Evolutionary conservation across 2,113 vertebrate genomes (phyloP).

Genomic region (Jacana jacana): DNA sequence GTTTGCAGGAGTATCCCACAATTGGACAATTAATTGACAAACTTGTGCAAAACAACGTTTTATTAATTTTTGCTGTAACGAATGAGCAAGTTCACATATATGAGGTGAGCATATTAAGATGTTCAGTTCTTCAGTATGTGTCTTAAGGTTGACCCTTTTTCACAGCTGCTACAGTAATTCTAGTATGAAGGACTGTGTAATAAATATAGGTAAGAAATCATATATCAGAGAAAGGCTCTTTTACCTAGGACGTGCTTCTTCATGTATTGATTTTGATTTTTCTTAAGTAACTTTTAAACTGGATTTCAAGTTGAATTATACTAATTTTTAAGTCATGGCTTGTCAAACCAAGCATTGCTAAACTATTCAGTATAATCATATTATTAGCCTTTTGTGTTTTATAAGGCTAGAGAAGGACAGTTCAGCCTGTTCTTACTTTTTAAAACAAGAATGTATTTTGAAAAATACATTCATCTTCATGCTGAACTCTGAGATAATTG

Average conservation of each 20-base stretch:
- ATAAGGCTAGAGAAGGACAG: not conserved
- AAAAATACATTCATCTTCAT: not conserved
- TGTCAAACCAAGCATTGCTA: not conserved
- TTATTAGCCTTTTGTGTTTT: not conserved
- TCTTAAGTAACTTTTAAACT: not conserved
- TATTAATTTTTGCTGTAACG: slow-evolving; percentile 96
- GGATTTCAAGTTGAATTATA: slow-evolving; percentile 32
- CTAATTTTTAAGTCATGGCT: not conserved
- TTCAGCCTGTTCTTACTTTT: not conserved
- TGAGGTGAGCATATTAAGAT: slow-evolving; percentile 78
- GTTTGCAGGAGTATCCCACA: slow-evolving; percentile 91
- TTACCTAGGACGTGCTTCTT: not conserved
- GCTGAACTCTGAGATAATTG: not conserved
- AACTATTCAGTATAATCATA: not conserved
- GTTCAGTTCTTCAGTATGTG: not conserved
- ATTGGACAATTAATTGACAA: slow-evolving; percentile 96
- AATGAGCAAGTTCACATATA: slow-evolving; percentile 83
- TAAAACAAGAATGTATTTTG: not conserved
- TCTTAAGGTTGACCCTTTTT: not conserved
- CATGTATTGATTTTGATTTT: not conserved
- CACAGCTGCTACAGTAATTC: not conserved
- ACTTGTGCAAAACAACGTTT: slow-evolving; percentile 92
- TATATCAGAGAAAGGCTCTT: not conserved
- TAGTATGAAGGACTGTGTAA: not conserved
- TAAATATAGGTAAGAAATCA: not conserved